Percentiles rank a stretch among this genome's conserved stretches.
phyloP scores from a whole-genome alignment of 1,140 invertebrate species.

The Spodoptera frugiperda region DNA sequence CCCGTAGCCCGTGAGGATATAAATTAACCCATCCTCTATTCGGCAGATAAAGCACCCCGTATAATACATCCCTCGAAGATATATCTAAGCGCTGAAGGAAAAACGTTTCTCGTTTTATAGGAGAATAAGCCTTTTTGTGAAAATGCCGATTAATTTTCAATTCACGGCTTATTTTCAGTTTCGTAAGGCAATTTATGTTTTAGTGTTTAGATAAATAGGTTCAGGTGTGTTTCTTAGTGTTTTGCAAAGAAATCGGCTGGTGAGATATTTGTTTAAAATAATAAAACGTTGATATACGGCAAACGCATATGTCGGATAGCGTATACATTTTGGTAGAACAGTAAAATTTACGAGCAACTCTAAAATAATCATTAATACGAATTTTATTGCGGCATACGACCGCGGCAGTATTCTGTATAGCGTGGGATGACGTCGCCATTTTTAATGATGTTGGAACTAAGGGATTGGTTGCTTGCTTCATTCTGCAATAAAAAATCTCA shows the following conservation, averaged over 20 bases:
- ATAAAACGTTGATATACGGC: slow-evolving; percentile 23
- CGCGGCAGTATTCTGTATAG: slow-evolving; percentile 56
- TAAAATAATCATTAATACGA: slow-evolving; percentile 69
- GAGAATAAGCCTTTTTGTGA: slow-evolving; percentile 45
- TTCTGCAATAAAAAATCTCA: neutral
- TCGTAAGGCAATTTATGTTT: neutral
- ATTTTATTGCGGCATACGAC: slow-evolving; percentile 60
- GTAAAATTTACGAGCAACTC: slow-evolving; percentile 58
- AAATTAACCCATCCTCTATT: slow-evolving; percentile 47
- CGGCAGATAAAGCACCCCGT: slow-evolving; percentile 44
- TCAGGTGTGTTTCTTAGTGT: too few species aligned
- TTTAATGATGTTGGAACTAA: slow-evolving; percentile 6
- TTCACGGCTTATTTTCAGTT: slow-evolving; percentile 27
- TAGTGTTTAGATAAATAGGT: neutral
- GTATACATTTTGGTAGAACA: slow-evolving; percentile 45
- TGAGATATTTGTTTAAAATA: neutral
- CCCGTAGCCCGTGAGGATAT: slow-evolving; percentile 39
- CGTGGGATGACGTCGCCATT: neutral
- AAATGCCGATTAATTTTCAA: slow-evolving; percentile 46
- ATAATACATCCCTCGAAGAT: slow-evolving; percentile 44
- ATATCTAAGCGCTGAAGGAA: slow-evolving; percentile 40
- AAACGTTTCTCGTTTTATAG: slow-evolving; percentile 43
- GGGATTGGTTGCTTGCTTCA: neutral
- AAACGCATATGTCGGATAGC: slow-evolving; percentile 41
- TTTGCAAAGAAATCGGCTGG: too few species aligned